phyloP scores from a whole-genome alignment of 2,797 vertebrate species.

The Ispidina lecontei region DNA sequence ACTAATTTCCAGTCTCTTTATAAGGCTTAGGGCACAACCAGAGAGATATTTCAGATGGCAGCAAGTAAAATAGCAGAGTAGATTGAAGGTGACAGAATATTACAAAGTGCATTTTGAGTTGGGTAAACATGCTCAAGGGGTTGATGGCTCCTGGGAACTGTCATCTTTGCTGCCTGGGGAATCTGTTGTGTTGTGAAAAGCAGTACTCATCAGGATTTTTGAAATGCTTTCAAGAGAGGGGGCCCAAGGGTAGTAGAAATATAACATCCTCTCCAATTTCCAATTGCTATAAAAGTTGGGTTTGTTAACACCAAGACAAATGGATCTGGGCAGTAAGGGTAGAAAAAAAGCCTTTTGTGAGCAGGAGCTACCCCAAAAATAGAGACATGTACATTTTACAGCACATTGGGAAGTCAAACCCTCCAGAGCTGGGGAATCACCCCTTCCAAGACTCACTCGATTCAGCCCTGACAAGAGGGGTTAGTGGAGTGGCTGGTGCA shows the following conservation, averaged over 20 bases:
- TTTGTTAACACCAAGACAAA: neutral
- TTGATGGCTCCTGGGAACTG: slow-evolving; percentile 1
- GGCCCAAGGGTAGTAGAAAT: neutral
- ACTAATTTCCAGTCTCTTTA: neutral
- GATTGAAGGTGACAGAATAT: neutral
- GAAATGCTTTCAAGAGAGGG: neutral
- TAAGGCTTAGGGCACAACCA: neutral
- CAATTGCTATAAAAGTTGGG: neutral
- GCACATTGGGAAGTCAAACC: neutral
- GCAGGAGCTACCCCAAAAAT: rapidly evolving
- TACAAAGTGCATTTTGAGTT: neutral
- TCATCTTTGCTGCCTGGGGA: neutral
- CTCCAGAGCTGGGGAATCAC: neutral
- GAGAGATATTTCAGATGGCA: neutral
- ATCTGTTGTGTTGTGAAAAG: neutral
- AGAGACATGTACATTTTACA: rapidly evolving
- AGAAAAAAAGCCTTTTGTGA: neutral
- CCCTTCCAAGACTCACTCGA: neutral
- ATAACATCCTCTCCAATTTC: neutral
- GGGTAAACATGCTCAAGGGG: neutral
- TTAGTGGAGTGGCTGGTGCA: rapidly evolving
- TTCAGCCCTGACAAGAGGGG: neutral
- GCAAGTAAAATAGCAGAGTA: neutral
- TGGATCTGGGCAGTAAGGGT: neutral
- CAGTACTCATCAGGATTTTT: neutral